Percentiles rank a stretch among this genome's conserved stretches.
Evolutionary conservation across 1,140 invertebrate genomes (phyloP).

Genomic region (Schlechtendalia chinensis): DNA sequence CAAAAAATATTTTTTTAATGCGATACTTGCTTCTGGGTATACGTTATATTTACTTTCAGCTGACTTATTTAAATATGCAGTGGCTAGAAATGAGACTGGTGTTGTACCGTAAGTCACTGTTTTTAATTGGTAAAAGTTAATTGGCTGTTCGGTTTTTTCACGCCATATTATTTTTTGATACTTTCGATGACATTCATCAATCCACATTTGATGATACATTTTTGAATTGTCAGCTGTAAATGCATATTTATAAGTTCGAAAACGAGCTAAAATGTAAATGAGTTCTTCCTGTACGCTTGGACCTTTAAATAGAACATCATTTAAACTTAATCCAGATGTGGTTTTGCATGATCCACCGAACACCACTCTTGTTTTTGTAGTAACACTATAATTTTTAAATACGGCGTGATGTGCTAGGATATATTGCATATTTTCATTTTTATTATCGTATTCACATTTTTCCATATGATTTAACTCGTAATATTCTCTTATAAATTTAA

Average conservation of each 20-base stretch:
- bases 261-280: too few relatives aligned
- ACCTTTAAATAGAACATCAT: constrained; percentile 52
- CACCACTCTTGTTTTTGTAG: constrained; percentile 53
- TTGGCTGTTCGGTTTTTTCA: neutral
- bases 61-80: too few relatives aligned
- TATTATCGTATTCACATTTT: neutral
- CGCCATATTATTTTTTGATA: constrained; percentile 53
- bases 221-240: too few relatives aligned
- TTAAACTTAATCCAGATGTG: constrained; percentile 54
- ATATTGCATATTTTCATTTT: constrained; percentile 17
- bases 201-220: too few relatives aligned
- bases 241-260: too few relatives aligned
- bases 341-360: constrained; percentile 56
- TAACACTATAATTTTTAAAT: constrained; percentile 52
- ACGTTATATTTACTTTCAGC: too few relatives aligned
- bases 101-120: too few relatives aligned
- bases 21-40: too few relatives aligned
- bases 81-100: neutral
- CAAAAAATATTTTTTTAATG: too few relatives aligned
- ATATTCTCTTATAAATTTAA: constrained; percentile 55
- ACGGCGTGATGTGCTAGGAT: constrained; percentile 56
- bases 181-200: too few relatives aligned
- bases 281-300: constrained; percentile 52
- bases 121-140: too few relatives aligned
- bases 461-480: constrained; percentile 55